Conservation (phyloP, 2,113 vertebrate genomes). For the Lophotis ruficrista region DNA sequence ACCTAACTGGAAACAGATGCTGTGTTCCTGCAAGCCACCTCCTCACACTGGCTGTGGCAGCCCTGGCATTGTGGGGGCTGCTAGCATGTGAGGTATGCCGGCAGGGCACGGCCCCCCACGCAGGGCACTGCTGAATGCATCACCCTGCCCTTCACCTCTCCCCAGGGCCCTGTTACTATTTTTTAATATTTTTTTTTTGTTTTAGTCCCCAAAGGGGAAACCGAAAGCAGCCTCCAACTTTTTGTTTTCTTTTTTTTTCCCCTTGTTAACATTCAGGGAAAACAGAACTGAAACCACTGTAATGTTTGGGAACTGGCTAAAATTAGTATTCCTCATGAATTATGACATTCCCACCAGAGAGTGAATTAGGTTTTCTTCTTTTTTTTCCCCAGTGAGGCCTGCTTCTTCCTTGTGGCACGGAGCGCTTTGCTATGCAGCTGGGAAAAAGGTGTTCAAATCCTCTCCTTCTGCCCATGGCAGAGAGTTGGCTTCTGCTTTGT, state of each 20-base stretch:
- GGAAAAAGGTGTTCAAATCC: not conserved
- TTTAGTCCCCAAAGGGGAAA: not conserved
- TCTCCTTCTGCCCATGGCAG: not conserved
- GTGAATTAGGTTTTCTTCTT: not conserved
- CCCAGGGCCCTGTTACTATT: not conserved
- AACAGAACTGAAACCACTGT: not conserved
- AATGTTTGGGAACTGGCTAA: not conserved
- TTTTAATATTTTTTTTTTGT: not conserved
- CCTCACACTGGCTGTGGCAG: fast-evolving
- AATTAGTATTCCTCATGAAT: not conserved
- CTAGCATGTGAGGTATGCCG: fast-evolving
- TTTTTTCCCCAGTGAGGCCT: not conserved
- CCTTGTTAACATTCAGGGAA: not conserved
- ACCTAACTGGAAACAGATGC: slow-evolving; percentile 4
- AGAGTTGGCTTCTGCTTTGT: not conserved
- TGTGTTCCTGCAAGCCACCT: fast-evolving
- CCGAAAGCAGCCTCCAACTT: not conserved
- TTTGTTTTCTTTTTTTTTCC: not conserved
- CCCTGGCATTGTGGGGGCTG: fast-evolving
- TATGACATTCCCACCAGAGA: not conserved
- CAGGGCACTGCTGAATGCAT: fast-evolving
- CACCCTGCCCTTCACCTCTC: not conserved
- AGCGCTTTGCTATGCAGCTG: not conserved
- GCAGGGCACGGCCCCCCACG: fast-evolving
- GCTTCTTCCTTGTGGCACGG: not conserved